These are phyloP conservation scores for Lepus timidus DNA, from an alignment of 2,113 vertebrate genomes.

Conservation along the genomic window DNA sequence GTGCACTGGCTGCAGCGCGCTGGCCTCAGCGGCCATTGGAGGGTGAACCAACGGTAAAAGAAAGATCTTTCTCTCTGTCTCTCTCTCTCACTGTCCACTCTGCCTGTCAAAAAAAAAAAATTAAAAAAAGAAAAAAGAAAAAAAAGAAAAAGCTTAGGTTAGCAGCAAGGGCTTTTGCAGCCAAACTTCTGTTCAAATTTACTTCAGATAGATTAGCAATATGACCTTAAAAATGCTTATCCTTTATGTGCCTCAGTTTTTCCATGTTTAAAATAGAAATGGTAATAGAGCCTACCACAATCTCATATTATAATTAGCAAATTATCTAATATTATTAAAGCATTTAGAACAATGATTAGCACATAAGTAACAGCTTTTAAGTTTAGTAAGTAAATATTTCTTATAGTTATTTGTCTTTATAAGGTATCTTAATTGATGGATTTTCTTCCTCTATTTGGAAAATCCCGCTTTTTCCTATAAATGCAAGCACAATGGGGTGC, in stretches of 20 bases:
- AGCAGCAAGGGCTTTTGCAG: neutral
- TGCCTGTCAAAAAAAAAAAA: too few relatives aligned
- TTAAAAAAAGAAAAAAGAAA: too few relatives aligned
- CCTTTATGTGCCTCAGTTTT: too few relatives aligned
- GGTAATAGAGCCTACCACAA: neutral
- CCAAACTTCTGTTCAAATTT: neutral
- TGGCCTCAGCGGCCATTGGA: too few relatives aligned
- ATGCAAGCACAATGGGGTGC: neutral
- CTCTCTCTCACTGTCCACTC: too few relatives aligned
- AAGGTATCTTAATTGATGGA: neutral
- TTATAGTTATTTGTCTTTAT: neutral
- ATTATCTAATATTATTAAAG: neutral
- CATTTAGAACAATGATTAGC: neutral
- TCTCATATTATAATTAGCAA: neutral
- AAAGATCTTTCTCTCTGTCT: too few relatives aligned
- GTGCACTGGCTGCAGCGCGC: too few relatives aligned
- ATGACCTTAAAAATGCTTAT: neutral
- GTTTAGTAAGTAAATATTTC: neutral
- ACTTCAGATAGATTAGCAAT: neutral
- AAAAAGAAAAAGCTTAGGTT: neutral
- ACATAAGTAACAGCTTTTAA: neutral
- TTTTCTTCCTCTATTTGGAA: neutral
- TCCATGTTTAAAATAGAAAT: neutral
- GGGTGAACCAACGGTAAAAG: too few relatives aligned
- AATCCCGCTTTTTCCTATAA: constrained; percentile 17